Conservation (phyloP, 2,888 invertebrate genomes). For the Dasysyrphus tricinctus region DNA sequence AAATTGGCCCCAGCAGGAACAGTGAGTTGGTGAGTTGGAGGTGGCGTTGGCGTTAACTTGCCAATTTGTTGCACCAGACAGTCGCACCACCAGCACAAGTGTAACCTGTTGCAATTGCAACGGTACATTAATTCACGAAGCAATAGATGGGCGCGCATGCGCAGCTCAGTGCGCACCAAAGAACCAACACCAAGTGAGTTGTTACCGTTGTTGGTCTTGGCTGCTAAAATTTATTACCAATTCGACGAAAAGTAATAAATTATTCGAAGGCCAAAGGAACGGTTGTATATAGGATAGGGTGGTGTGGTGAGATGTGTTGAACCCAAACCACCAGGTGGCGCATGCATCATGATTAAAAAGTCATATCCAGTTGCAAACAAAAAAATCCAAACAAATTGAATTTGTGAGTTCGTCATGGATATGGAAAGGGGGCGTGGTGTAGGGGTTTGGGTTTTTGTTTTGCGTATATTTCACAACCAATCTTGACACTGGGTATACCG, state of each 20-base stretch:
- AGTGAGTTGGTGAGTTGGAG: constrained; percentile 23
- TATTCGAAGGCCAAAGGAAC: constrained; percentile 73
- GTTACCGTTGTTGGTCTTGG: constrained; percentile 72
- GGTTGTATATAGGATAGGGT: constrained; percentile 23
- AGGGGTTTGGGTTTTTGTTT: not conserved
- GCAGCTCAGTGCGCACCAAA: constrained; percentile 8
- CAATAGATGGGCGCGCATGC: constrained; percentile 23
- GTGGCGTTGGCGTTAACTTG: constrained; percentile 54
- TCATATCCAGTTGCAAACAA: constrained; percentile 46
- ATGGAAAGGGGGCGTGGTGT: constrained; percentile 5
- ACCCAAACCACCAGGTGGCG: constrained; percentile 46
- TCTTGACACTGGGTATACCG: constrained; percentile 48
- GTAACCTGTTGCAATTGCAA: not conserved
- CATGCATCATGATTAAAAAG: constrained; percentile 73
- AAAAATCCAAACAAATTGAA: constrained; percentile 71
- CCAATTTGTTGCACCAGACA: constrained; percentile 57
- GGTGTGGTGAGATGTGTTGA: constrained; percentile 26
- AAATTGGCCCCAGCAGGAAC: constrained; percentile 44
- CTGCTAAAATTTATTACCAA: constrained; percentile 71
- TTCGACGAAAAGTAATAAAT: constrained; percentile 73
- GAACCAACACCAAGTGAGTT: constrained; percentile 57
- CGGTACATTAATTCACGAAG: constrained; percentile 12
- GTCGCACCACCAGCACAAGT: constrained; percentile 7
- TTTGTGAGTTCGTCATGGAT: constrained; percentile 30
- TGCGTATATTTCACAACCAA: constrained; percentile 50